phyloP scores from a whole-genome alignment of 2,888 invertebrate genomes.

The Monopis laevigella region DNA sequence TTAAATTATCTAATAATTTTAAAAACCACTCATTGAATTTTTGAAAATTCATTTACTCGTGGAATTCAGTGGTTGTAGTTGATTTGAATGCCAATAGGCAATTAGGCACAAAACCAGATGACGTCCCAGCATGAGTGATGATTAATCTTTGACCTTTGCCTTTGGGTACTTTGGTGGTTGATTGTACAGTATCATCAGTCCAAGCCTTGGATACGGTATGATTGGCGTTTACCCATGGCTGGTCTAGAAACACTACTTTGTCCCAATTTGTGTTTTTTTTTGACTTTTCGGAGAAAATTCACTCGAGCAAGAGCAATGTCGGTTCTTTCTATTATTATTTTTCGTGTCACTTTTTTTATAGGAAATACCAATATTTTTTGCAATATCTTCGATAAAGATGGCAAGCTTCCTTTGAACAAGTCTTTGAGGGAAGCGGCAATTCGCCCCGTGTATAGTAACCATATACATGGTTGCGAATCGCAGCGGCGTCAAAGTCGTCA shows the following conservation, averaged over 20 bases:
- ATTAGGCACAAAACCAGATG: slow-evolving; percentile 17
- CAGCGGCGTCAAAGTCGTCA: background rate
- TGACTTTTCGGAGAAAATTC: slow-evolving; percentile 10
- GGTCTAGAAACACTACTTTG: slow-evolving; percentile 18
- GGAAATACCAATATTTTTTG: slow-evolving; percentile 17
- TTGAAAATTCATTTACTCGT: slow-evolving; percentile 18
- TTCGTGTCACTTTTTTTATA: slow-evolving; percentile 19
- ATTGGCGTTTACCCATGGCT: slow-evolving; percentile 20
- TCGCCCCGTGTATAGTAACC: background rate
- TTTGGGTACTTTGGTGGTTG: slow-evolving; percentile 7
- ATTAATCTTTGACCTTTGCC: slow-evolving; percentile 10
- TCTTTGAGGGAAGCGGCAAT: slow-evolving; percentile 11
- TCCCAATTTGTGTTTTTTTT: slow-evolving; percentile 14
- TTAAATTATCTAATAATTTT: background rate
- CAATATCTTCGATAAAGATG: slow-evolving; percentile 14
- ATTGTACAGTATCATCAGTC: slow-evolving; percentile 4
- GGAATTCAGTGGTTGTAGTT: slow-evolving; percentile 17
- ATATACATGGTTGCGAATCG: slow-evolving; percentile 1
- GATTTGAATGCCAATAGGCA: slow-evolving; percentile 12
- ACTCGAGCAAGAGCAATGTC: slow-evolving; percentile 10
- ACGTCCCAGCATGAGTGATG: background rate
- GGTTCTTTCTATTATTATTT: slow-evolving; percentile 17
- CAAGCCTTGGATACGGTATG: slow-evolving; percentile 10
- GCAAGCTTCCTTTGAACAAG: slow-evolving; percentile 12
- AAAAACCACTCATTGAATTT: slow-evolving; percentile 14